phyloP scores from a whole-genome alignment of 1,140 invertebrate species.

The Neodiprion virginianus region DNA sequence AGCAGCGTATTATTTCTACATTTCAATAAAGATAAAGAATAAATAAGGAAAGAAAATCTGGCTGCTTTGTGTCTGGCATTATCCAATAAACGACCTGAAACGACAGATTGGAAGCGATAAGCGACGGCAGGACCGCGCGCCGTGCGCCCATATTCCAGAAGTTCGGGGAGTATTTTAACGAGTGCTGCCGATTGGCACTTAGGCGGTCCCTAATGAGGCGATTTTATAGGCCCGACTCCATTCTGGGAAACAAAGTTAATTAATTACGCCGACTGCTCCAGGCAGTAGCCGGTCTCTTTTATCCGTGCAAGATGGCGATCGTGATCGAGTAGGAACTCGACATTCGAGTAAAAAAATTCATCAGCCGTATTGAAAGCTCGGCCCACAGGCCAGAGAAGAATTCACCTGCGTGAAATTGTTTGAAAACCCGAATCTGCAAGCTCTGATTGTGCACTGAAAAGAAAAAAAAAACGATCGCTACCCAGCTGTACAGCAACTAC shows the following conservation, averaged over 20 bases:
- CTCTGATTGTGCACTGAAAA: background rate
- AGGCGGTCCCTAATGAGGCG: conserved; percentile 41
- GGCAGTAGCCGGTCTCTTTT: conserved; percentile 32
- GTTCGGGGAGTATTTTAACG: conserved; percentile 36
- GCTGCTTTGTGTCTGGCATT: conserved; percentile 4
- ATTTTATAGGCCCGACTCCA: conserved; percentile 38
- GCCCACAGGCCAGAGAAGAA: too few relatives aligned
- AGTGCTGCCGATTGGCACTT: conserved; percentile 35
- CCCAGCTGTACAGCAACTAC: too few relatives aligned
- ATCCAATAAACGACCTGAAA: conserved; percentile 1
- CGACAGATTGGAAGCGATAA: conserved; percentile 7
- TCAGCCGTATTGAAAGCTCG: too few relatives aligned
- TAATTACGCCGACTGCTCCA: conserved; percentile 33
- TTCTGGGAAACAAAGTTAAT: conserved; percentile 38
- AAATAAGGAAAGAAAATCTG: background rate
- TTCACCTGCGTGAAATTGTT: too few relatives aligned
- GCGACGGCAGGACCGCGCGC: background rate
- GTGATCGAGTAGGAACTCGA: background rate
- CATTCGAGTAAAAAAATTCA: too few relatives aligned
- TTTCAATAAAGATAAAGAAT: background rate
- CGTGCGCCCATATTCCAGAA: conserved; percentile 4
- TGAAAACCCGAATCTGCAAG: background rate
- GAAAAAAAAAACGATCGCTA: background rate
- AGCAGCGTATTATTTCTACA: background rate
- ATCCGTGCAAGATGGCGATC: conserved; percentile 25